Evolutionary conservation across 2,797 vertebrate species (phyloP).

Genomic region (Myotis vivesi): DNA sequence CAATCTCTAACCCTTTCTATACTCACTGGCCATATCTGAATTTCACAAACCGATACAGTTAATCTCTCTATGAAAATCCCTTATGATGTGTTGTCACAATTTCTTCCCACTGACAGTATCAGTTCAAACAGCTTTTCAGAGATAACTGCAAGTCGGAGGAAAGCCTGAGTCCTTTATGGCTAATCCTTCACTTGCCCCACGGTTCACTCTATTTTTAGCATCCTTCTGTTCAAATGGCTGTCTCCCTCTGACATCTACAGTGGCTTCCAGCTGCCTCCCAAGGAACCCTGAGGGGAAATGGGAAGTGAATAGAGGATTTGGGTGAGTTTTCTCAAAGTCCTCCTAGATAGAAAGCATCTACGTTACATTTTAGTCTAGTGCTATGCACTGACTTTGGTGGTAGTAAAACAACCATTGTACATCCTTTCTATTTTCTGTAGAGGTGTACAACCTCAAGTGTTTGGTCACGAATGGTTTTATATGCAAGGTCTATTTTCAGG

Average conservation of each 20-base stretch:
- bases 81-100: slow-evolving; percentile 65
- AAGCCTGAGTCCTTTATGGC: slow-evolving; percentile 49
- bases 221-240: slow-evolving; percentile 18
- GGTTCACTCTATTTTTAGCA: slow-evolving; percentile 68
- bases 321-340: slow-evolving; percentile 8
- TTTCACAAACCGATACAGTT: slow-evolving; percentile 49
- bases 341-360: neutral
- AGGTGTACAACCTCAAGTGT: neutral
- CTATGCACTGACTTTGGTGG: slow-evolving; percentile 10
- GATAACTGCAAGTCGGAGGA: slow-evolving; percentile 58
- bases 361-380: neutral
- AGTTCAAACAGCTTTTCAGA: slow-evolving; percentile 64
- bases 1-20: slow-evolving; percentile 53
- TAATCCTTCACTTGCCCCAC: slow-evolving; percentile 17
- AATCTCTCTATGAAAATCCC: slow-evolving; percentile 68
- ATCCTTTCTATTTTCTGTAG: neutral
- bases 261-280: slow-evolving; percentile 15
- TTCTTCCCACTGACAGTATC: slow-evolving; percentile 50
- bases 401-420: neutral
- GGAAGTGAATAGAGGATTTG: neutral
- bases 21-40: slow-evolving; percentile 19
- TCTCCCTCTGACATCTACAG: slow-evolving; percentile 21
- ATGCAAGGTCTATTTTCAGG: neutral
- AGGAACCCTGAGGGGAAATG: neutral
- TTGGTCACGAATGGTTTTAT: neutral